Percentiles rank a stretch among this genome's conserved stretches.
Evolutionary conservation across 2,113 vertebrate species (phyloP).

Genomic region (Sprattus sprattus): DNA sequence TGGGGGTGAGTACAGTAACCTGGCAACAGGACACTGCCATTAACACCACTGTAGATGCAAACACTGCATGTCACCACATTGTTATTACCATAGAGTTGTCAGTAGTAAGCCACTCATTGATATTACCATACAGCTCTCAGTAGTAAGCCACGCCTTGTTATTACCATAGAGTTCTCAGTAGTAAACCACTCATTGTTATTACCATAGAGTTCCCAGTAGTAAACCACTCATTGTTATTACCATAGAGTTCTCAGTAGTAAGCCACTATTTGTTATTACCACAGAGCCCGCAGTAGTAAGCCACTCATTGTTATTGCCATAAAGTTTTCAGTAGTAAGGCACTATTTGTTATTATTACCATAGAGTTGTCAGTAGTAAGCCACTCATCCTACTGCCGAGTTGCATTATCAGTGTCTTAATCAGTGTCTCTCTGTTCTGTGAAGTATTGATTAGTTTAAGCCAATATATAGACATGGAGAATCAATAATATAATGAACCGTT

Average conservation of each 20-base stretch:
- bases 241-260: not conserved
- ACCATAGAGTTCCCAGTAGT: not conserved
- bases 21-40: not conserved
- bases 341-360: not conserved
- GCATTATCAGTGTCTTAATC: not conserved
- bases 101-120: not conserved
- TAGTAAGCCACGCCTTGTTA: not conserved
- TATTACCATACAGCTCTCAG: not conserved
- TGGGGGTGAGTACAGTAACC: slow-evolving; percentile 77
- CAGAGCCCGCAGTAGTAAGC: not conserved
- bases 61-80: not conserved
- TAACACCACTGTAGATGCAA: not conserved
- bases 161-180: not conserved
- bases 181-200: not conserved
- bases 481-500: not conserved
- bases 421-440: not conserved
- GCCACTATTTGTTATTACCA: not conserved
- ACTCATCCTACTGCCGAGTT: not conserved
- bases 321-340: not conserved
- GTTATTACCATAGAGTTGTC: not conserved
- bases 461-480: not conserved
- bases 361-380: not conserved
- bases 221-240: not conserved
- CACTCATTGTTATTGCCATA: not conserved
- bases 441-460: not conserved